Conservation (phyloP, 2,797 vertebrate species). For the Thaleichthys pacificus region DNA sequence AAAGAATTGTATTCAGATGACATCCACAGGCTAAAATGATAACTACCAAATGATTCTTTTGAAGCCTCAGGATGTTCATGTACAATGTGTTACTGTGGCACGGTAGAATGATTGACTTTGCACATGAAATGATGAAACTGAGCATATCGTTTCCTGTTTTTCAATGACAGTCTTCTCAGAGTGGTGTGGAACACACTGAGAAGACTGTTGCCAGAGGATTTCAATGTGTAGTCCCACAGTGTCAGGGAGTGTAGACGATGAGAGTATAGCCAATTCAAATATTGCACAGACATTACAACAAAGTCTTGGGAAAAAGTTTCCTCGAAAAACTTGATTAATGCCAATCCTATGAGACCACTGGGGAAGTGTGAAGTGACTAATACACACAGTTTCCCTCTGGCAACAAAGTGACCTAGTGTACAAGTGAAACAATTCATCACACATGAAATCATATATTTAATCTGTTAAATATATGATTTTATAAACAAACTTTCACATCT, state of each 20-base stretch:
- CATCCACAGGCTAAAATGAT: background rate
- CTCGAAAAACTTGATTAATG: conserved; percentile 67
- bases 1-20: no score
- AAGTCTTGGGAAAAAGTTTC: conserved; percentile 60
- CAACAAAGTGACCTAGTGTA: conserved; percentile 60
- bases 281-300: conserved; percentile 57
- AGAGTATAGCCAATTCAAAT: conserved; percentile 72
- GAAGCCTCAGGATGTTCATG: no score
- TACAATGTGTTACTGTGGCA: background rate
- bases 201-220: conserved; percentile 59
- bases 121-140: conserved; percentile 23
- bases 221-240: conserved; percentile 58
- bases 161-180: conserved; percentile 36
- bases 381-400: conserved; percentile 61
- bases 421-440: conserved; percentile 28
- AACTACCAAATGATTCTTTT: background rate
- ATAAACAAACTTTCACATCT: background rate
- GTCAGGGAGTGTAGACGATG: conserved; percentile 56
- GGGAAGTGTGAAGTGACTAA: conserved; percentile 56
- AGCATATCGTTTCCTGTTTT: conserved; percentile 42
- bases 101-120: background rate
- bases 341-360: conserved; percentile 49
- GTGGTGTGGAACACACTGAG: conserved; percentile 47
- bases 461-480: conserved; percentile 25
- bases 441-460: conserved; percentile 43